Base-by-base conservation (phyloP, 2,888 invertebrate genomes). In the Mimachlamys varia region DNA sequence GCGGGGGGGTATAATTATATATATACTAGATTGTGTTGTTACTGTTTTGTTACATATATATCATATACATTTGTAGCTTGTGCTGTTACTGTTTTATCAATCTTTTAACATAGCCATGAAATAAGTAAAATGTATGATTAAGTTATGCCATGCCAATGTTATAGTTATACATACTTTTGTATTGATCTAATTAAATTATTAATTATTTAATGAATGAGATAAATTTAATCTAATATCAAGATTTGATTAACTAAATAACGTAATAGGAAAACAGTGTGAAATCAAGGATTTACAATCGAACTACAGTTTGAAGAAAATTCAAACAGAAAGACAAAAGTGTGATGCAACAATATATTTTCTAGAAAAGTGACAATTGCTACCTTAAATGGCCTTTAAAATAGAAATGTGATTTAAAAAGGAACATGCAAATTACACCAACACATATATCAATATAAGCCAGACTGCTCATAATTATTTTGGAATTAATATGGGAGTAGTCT, bases 401-500 rank as follows among this genome's bases (percentile, higher is more conserved):
- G 19, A 58, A 58, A 22, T 58, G 22, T 58, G 58, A 58, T 53
- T n/a, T n/a, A 19, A 19, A 58, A 22, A 58, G n/a, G 0, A 58
- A 22, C 58, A 58, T 58, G 58, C 58, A 19, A 58, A 58, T 5
- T 58, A 58, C 58, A 58, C n/a, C 10, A 19, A 58, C n/a, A n/a
- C 19, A 19, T 17, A 58, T n/a, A 19, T 58, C 27, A 76, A 27
- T 33, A 33, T 76, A 76, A 76, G 76, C 76, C 76, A 76, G 33
- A 1, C 76, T n/a, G 76, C 76, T 76, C 12, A 76, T 76, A 10
- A 76, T 76, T 62, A 44, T 44, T 44, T 44, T 62, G 17, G 62
- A 62, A 62, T n/a, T 62, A 62, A 62, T n/a, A 12, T 76, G 33
- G 62, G 62, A 76, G 76, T 76, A 76, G 76, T 33, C 76, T 76